Evolutionary conservation across 2,113 vertebrate species (phyloP), one percentile per base, ranked within the genome.

Genomic region (Asarcornis scutulata): DNA sequence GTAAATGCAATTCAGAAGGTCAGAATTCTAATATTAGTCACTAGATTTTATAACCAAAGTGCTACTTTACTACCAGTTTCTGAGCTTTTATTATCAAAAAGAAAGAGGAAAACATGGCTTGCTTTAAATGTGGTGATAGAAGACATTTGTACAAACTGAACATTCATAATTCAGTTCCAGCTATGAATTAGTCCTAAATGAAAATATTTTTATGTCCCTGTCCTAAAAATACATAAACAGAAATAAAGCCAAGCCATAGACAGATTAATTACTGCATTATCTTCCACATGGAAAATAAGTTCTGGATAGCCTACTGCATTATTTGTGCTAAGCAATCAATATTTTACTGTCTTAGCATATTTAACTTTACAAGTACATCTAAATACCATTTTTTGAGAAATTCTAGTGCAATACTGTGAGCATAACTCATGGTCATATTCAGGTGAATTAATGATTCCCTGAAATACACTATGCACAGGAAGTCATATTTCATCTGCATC

Each of bases 1-100:
- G 93, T 98, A 97, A 98, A 88, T 26, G 92, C 90, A 97, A 97
- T 97, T 97, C 94, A 97, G 96, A 96, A 97, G 97, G 97, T 97
- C 97, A 98, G 86, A 97, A 97, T 95, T 96, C 95, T 91, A 94
- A 96, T 95, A 97, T 97, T 95, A 96, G 92, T 97, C 93, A 96
- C 97, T 95, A 95, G 86, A 95, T 97, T 97, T 97, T 96, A 97
- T 94, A 97, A 85, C 55, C 11, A 16, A 92, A 95, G 73, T 76
- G 84, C 66, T 94, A 56, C 76, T 96, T 95, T 93, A 91, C 67
- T 68, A 89, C 50, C 50, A 60, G 83, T 88, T 62, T 93, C 93
- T 88, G 56, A 71, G 80, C 89, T 91, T 11, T 96, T 71, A 91
- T 86, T 93, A 60, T 91, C 82, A 89, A 88, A 97, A 97, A 56